These are phyloP conservation scores for Melanotaenia duboulayi DNA, from an alignment of 2,113 vertebrate genomes.

Conservation along the genomic window DNA sequence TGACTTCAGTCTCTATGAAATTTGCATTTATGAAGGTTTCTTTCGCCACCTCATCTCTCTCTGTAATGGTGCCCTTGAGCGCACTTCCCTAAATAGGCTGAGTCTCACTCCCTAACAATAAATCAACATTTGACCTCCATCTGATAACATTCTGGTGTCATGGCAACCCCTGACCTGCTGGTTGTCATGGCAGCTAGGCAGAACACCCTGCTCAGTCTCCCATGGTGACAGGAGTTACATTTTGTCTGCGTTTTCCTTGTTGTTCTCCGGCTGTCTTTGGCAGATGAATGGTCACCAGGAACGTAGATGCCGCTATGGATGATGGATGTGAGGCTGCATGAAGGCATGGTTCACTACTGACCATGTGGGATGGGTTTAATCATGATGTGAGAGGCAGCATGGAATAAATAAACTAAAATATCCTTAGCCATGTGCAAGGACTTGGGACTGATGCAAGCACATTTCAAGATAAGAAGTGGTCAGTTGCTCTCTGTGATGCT, in stretches of 20 bases:
- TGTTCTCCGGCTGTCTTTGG: constrained; percentile 36
- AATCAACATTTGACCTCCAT: constrained; percentile 59
- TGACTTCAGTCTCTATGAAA: constrained; percentile 48
- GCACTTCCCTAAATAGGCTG: constrained; percentile 51
- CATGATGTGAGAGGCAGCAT: background rate
- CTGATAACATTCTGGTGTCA: constrained; percentile 58
- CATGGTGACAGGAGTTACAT: constrained; percentile 29
- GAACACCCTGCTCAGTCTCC: constrained; percentile 50
- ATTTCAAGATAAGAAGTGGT: background rate
- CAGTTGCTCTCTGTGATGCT: background rate
- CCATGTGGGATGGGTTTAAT: background rate
- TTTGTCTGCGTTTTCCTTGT: constrained; percentile 30
- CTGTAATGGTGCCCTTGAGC: constrained; percentile 62
- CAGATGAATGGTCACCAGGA: constrained; percentile 39
- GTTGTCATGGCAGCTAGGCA: constrained; percentile 62
- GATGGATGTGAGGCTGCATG: constrained; percentile 33
- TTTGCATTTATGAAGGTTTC: constrained; percentile 52
- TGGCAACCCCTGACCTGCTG: constrained; percentile 64
- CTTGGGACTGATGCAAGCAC: background rate
- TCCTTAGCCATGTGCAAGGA: background rate
- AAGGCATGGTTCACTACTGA: constrained; percentile 28
- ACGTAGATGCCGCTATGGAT: background rate
- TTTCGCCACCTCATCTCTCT: constrained; percentile 55
- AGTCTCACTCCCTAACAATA: constrained; percentile 53
- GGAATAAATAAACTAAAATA: background rate